These are phyloP conservation scores for Diprion similis DNA, from an alignment of 1,140 invertebrate species.

Conservation along the genomic window DNA sequence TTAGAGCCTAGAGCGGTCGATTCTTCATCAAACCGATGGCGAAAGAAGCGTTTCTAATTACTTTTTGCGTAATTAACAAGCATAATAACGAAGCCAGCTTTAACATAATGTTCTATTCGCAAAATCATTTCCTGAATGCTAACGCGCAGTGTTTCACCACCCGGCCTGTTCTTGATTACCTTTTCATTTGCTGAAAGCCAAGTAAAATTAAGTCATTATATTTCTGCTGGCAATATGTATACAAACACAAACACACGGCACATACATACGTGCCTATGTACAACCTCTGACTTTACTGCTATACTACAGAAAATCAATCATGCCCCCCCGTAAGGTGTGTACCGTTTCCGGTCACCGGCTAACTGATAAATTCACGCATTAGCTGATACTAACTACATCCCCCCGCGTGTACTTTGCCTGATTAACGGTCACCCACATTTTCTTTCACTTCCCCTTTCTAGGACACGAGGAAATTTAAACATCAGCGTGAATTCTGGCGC, in stretches of 20 bases:
- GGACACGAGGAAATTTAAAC: no score
- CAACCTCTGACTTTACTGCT: no score
- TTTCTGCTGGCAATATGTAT: background rate
- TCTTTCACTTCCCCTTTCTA: no score
- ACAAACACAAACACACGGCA: background rate
- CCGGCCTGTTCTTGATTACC: background rate
- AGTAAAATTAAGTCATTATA: background rate
- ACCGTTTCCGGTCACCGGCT: background rate
- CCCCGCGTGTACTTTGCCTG: background rate
- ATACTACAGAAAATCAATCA: background rate
- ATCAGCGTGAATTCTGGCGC: no score
- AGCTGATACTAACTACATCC: background rate
- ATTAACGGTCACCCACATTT: background rate
- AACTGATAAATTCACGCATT: constrained; percentile 5
- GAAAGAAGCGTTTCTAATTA: background rate
- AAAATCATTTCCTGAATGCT: background rate
- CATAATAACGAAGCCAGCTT: background rate
- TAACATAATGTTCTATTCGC: background rate
- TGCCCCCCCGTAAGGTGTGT: background rate
- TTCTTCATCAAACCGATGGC: background rate
- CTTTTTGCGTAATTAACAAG: background rate
- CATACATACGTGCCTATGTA: no score
- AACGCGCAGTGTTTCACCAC: background rate
- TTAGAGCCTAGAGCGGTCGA: background rate
- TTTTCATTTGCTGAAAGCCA: constrained; percentile 4